These are phyloP conservation scores for Neosalanx taihuensis DNA, from an alignment of 2,797 vertebrate genomes.

Conservation along the genomic window DNA sequence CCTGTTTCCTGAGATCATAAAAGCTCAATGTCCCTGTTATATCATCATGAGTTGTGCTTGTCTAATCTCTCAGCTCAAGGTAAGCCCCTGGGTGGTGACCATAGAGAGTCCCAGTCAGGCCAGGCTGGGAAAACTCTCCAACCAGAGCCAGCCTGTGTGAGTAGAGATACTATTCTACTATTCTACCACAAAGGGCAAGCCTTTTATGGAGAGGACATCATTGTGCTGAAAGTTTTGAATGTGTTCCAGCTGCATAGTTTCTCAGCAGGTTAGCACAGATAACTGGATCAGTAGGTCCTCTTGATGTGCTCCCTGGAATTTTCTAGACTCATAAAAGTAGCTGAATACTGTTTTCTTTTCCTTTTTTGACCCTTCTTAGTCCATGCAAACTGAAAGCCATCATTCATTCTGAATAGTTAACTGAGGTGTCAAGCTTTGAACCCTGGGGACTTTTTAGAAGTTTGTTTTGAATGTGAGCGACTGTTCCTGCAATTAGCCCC, in stretches of 20 bases:
- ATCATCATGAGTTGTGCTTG: not conserved
- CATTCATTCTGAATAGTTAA: slow-evolving; percentile 7
- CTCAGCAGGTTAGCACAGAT: not conserved
- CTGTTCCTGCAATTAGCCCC: not conserved
- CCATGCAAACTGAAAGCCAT: slow-evolving; percentile 2
- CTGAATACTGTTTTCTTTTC: not conserved
- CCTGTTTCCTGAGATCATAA: not conserved
- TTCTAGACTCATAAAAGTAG: not conserved
- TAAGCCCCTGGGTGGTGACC: slow-evolving; percentile 68
- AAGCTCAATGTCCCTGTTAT: not conserved
- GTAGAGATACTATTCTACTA: slow-evolving; percentile 25
- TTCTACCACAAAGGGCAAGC: not conserved
- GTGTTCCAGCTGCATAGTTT: not conserved
- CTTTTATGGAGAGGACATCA: not conserved
- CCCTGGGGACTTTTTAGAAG: not conserved
- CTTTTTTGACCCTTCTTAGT: not conserved
- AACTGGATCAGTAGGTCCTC: not conserved
- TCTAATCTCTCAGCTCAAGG: slow-evolving; percentile 52
- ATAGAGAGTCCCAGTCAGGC: slow-evolving; percentile 67
- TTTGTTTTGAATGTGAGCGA: slow-evolving; percentile 2
- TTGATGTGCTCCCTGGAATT: not conserved
- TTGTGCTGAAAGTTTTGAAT: not conserved
- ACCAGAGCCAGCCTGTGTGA: slow-evolving; percentile 71
- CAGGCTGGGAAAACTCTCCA: slow-evolving; percentile 67
- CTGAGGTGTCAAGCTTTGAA: not conserved